A percentile compares a stretch with the other conserved stretches of the same genome.
These are phyloP conservation scores for Trichosurus vulpecula DNA, from an alignment of 2,797 vertebrate species.

Conservation along the genomic window DNA sequence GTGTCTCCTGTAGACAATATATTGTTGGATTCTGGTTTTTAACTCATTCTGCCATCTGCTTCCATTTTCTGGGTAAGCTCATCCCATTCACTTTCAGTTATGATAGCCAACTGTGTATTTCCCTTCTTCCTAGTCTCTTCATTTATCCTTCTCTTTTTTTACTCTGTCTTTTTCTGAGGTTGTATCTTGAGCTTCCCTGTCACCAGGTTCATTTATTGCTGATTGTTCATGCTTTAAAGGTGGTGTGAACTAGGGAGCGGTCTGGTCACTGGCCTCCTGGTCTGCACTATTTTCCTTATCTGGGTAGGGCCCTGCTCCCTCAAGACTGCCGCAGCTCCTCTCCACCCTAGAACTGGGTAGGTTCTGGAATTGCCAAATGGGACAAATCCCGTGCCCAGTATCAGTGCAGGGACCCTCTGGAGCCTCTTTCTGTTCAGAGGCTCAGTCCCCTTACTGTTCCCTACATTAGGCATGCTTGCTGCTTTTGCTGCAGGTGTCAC, in stretches of 20 bases:
- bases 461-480: background rate
- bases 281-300: background rate
- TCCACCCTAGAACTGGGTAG: background rate
- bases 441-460: background rate
- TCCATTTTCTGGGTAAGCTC: background rate
- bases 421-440: background rate
- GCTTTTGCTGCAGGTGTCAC: background rate
- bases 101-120: background rate
- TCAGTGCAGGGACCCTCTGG: no score
- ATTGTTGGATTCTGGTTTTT: background rate
- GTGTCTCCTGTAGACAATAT: background rate
- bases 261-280: background rate
- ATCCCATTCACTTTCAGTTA: background rate
- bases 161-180: background rate
- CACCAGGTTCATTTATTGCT: background rate
- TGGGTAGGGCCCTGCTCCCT: background rate
- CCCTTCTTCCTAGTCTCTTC: background rate
- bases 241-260: background rate
- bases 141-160: background rate
- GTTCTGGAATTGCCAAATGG: background rate
- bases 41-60: background rate
- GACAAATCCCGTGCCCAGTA: background rate
- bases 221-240: background rate
- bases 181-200: background rate
- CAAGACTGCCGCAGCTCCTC: background rate